These are phyloP conservation scores for Terebella lapidaria DNA, from an alignment of 2,888 invertebrate species.

Conservation along the genomic window DNA sequence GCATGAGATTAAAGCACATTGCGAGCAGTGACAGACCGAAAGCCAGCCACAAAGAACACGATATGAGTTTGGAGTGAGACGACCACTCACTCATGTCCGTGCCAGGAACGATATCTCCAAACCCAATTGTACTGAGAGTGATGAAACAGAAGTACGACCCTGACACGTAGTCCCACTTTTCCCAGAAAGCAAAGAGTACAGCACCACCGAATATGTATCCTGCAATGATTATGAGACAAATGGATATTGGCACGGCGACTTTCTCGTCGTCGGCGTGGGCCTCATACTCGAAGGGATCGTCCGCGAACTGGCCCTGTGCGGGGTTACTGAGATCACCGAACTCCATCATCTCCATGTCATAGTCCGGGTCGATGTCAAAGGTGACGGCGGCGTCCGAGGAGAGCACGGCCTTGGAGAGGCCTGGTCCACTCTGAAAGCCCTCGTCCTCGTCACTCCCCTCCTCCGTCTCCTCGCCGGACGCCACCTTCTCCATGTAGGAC, in stretches of 20 bases:
- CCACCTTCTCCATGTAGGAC: background rate
- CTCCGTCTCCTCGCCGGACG: background rate
- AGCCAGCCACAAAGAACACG: conserved; percentile 49
- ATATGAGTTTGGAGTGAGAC: conserved; percentile 40
- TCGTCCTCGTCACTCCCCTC: background rate
- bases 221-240: conserved; percentile 85
- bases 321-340: background rate
- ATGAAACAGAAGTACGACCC: conserved; percentile 61
- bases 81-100: conserved; percentile 40
- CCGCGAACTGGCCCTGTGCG: conserved; percentile 1
- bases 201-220: conserved; percentile 86
- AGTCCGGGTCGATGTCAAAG: background rate
- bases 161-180: conserved; percentile 85
- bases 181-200: conserved; percentile 85
- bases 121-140: conserved; percentile 54
- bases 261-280: conserved; percentile 17
- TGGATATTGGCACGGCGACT: conserved; percentile 73
- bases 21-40: conserved; percentile 54
- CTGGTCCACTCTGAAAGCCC: background rate
- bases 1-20: conserved; percentile 55
- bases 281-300: conserved; percentile 18
- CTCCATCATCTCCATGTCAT: background rate
- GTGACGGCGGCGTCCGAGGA: background rate
- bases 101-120: conserved; percentile 54
- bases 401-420: background rate